A percentile compares a stretch with the other conserved stretches of the same genome.
These are phyloP conservation scores for Adelosebastes latens DNA, from an alignment of 2,797 vertebrate species.

Conservation along the genomic window DNA sequence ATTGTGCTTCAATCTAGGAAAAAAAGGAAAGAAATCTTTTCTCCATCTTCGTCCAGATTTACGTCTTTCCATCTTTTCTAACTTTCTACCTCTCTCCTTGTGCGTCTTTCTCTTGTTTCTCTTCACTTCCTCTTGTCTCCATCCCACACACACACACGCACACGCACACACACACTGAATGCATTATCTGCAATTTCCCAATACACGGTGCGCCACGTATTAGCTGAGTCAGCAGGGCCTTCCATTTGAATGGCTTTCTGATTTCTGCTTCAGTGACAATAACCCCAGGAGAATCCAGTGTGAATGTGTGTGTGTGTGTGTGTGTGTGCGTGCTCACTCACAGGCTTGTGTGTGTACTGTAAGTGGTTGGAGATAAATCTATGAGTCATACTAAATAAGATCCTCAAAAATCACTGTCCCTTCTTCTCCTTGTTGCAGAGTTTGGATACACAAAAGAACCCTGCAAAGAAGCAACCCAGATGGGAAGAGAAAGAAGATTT, in stretches of 20 bases:
- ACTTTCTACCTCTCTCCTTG: background rate
- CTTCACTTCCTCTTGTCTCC: slow-evolving; percentile 6
- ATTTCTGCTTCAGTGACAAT: slow-evolving; percentile 57
- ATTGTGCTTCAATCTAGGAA: slow-evolving; percentile 34
- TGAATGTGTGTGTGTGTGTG: background rate
- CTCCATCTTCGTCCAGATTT: slow-evolving; percentile 14
- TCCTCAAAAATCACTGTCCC: slow-evolving; percentile 29
- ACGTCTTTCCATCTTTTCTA: slow-evolving; percentile 16
- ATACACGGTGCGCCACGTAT: slow-evolving; percentile 8
- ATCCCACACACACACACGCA: background rate
- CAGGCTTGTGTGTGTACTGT: slow-evolving; percentile 7
- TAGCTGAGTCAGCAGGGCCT: slow-evolving; percentile 57
- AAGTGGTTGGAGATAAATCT: slow-evolving; percentile 33
- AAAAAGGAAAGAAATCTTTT: slow-evolving; percentile 8
- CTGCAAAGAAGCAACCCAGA: background rate
- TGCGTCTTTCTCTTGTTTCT: background rate
- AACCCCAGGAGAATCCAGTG: slow-evolving; percentile 30
- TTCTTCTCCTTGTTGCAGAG: slow-evolving; percentile 27
- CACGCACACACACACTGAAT: slow-evolving; percentile 7
- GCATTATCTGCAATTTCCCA: slow-evolving; percentile 54
- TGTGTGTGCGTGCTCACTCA: background rate
- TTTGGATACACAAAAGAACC: slow-evolving; percentile 36
- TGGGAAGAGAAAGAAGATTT: background rate
- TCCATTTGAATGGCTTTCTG: slow-evolving; percentile 62
- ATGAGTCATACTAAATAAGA: slow-evolving; percentile 49